These are phyloP conservation scores for Prunella fulvescens DNA, from an alignment of 2,113 vertebrate species.

Conservation along the genomic window DNA sequence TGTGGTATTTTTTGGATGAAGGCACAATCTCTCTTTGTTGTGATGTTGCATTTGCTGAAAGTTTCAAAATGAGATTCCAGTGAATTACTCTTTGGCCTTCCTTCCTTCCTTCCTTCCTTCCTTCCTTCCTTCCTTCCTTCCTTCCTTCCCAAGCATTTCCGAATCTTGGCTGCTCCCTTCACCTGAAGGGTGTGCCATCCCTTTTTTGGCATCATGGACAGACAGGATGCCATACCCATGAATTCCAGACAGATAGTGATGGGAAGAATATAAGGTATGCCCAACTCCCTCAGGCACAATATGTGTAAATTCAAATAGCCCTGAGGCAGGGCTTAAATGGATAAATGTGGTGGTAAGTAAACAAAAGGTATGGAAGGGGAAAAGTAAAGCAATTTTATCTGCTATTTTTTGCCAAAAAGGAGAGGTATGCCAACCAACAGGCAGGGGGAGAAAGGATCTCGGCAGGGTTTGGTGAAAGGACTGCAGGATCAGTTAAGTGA, in stretches of 20 bases:
- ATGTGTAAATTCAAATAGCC: background rate
- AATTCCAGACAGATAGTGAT: background rate
- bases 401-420: background rate
- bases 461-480: background rate
- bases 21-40: background rate
- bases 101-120: background rate
- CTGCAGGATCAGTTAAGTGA: background rate
- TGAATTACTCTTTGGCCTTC: background rate
- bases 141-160: background rate
- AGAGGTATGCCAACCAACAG: background rate
- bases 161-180: background rate
- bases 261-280: background rate
- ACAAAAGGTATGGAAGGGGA: background rate
- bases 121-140: background rate
- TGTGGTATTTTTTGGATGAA: background rate
- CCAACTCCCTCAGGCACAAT: background rate
- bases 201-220: background rate
- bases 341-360: background rate
- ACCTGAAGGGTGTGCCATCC: background rate
- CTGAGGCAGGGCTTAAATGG: background rate
- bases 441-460: background rate
- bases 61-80: background rate
- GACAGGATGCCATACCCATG: background rate
- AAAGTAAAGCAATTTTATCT: background rate
- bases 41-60: background rate